phyloP scores from a whole-genome alignment of 2,888 invertebrate genomes.

The Lordiphosa andalusiaca region DNA sequence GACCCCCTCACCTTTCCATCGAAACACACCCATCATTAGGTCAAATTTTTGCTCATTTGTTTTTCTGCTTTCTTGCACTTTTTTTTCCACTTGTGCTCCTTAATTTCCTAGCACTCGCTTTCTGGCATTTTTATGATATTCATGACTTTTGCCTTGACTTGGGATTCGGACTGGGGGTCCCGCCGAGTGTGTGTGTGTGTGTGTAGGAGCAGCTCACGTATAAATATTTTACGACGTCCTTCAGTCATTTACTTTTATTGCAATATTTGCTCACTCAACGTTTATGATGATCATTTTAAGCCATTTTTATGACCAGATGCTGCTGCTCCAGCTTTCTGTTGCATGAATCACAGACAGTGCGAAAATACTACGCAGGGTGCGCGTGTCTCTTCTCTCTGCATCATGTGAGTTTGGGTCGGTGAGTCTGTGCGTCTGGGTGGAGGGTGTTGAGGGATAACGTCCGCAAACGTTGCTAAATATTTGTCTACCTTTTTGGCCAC shows the following conservation, averaged over 20 bases:
- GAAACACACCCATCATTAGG: conserved; percentile 39
- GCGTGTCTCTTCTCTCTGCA: conserved; percentile 27
- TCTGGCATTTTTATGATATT: conserved; percentile 50
- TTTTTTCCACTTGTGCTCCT: conserved; percentile 41
- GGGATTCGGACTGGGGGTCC: conserved; percentile 1
- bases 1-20: conserved; percentile 3
- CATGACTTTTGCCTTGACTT: conserved; percentile 27
- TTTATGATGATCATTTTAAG: conserved; percentile 81
- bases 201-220: conserved; percentile 64
- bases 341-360: conserved; percentile 73
- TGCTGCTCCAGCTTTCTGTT: conserved; percentile 42
- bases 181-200: conserved; percentile 23
- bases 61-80: conserved; percentile 54
- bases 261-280: conserved; percentile 80
- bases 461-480: conserved; percentile 66
- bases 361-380: conserved; percentile 14
- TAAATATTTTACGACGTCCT: conserved; percentile 79
- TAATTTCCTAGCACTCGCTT: conserved; percentile 32
- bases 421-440: conserved; percentile 23
- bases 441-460: conserved; percentile 16
- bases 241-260: conserved; percentile 80
- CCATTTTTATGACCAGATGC: conserved; percentile 78
- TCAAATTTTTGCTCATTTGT: conserved; percentile 34
- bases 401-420: conserved; percentile 46
- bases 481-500: conserved; percentile 54